Evolutionary conservation across 1,140 invertebrate species (phyloP).

Genomic region (Sinella curviseta): DNA sequence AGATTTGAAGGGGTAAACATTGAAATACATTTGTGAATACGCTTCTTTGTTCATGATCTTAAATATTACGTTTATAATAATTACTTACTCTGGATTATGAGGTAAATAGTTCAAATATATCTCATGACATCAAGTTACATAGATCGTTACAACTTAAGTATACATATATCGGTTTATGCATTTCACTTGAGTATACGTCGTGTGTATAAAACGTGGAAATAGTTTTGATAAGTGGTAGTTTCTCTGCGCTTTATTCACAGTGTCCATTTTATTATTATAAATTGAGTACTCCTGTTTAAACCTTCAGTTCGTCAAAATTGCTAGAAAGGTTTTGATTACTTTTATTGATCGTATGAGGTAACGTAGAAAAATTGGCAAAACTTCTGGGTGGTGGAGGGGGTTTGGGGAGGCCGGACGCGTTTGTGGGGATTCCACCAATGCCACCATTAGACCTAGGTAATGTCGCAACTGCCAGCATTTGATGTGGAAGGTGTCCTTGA

Average conservation of each 20-base stretch:
- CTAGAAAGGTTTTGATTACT: background rate
- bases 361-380: slow-evolving; percentile 41
- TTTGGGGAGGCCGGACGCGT: slow-evolving; percentile 19
- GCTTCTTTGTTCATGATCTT: no score
- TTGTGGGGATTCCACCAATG: background rate
- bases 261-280: background rate
- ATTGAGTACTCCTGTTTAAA: slow-evolving; percentile 26
- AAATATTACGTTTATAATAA: no score
- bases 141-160: no score
- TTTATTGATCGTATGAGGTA: slow-evolving; percentile 32
- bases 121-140: no score
- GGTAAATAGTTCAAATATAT: no score
- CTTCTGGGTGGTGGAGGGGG: slow-evolving; percentile 40
- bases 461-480: slow-evolving; percentile 37
- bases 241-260: no score
- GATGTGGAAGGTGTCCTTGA: background rate
- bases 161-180: no score
- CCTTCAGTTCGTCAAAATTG: slow-evolving; percentile 40
- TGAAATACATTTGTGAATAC: no score
- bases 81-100: no score
- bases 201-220: no score
- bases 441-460: slow-evolving; percentile 41
- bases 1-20: no score
- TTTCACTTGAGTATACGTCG: no score
- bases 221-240: background rate